phyloP scores from a whole-genome alignment of 2,888 invertebrate species.

The Heliconius ethilla region DNA sequence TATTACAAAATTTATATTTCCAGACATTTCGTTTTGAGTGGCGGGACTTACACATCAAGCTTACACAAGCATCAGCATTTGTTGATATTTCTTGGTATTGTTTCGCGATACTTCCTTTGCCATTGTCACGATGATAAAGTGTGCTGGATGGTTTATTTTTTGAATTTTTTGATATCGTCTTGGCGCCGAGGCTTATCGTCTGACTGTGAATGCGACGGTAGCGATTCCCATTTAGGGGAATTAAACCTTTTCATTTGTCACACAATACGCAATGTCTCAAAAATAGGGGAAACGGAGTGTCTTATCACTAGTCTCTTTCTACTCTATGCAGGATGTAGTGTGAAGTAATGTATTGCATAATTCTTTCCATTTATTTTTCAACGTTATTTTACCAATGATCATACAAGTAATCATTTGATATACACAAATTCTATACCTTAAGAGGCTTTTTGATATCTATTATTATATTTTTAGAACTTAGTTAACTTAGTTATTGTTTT shows the following conservation, averaged over 20 bases:
- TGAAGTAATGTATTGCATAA: not conserved
- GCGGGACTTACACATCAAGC: no score
- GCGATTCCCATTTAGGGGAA: not conserved
- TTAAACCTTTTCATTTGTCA: not conserved
- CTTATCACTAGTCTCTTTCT: not conserved
- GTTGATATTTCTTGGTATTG: not conserved
- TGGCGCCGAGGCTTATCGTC: not conserved
- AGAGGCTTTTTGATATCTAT: not conserved
- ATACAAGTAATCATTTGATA: no score
- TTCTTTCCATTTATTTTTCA: not conserved
- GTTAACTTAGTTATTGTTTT: not conserved
- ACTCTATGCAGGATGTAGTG: not conserved
- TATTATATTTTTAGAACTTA: slow-evolving; percentile 4
- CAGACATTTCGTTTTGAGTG: not conserved
- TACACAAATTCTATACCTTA: slow-evolving; percentile 1
- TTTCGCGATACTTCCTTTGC: not conserved
- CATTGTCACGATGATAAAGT: not conserved
- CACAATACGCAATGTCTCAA: not conserved
- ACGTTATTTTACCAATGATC: no score
- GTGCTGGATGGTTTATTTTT: not conserved
- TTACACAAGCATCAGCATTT: not conserved
- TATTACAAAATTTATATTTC: not conserved
- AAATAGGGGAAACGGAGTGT: not conserved
- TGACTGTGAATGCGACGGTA: not conserved
- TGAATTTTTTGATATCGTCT: not conserved